Conservation (phyloP, 2,797 vertebrate genomes). For the Sebastes kiyomatsui region DNA sequence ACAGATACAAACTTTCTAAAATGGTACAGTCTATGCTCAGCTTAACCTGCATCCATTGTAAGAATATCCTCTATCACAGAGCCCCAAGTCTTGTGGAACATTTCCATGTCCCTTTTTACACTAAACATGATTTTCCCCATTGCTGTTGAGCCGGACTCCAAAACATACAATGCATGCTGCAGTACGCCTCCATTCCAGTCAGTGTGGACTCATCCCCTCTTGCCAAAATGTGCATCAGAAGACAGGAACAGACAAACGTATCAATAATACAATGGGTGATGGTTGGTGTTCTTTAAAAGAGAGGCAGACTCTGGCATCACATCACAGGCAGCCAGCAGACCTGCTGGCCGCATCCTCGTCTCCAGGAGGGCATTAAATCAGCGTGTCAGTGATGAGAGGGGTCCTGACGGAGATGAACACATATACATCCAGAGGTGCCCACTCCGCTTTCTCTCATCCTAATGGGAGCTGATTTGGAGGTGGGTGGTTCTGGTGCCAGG, state of each 20-base stretch:
- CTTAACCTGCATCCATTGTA: neutral
- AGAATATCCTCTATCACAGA: neutral
- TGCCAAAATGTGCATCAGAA: neutral
- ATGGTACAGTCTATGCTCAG: too few relatives aligned
- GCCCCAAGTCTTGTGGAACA: neutral
- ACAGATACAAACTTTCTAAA: too few relatives aligned
- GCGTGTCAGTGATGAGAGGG: constrained; percentile 1
- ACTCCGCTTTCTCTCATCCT: neutral
- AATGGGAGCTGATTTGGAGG: constrained; percentile 15
- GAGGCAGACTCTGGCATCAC: neutral
- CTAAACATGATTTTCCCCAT: neutral
- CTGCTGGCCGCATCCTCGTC: neutral
- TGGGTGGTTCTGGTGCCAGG: constrained; percentile 6
- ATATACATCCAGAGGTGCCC: constrained; percentile 1
- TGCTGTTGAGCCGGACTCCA: neutral
- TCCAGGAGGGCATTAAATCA: neutral
- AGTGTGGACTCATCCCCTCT: neutral
- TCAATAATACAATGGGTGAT: neutral
- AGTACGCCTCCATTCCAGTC: neutral
- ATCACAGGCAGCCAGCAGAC: neutral
- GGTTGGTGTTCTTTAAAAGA: neutral
- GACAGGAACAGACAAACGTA: neutral
- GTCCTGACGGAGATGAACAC: neutral
- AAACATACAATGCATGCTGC: neutral
- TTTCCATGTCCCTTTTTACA: neutral